phyloP scores from a whole-genome alignment of 1,140 invertebrate genomes.

The Neotoxoptera formosana region DNA sequence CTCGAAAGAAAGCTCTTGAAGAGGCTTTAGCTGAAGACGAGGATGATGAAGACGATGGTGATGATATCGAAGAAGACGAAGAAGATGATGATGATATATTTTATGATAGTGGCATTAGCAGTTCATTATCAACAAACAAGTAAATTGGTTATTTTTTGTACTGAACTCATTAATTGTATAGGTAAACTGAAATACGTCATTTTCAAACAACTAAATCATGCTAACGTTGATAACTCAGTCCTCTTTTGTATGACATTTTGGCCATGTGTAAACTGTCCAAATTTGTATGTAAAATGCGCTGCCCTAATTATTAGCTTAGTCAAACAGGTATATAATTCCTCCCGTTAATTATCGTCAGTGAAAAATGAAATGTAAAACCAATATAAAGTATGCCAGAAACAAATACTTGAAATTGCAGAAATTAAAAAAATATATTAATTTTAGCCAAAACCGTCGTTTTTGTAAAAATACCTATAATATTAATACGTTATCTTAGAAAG shows the following conservation, averaged over 20 bases:
- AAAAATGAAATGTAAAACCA: no score
- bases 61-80: conserved; percentile 66
- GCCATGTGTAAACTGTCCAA: background rate
- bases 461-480: background rate
- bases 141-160: conserved; percentile 8
- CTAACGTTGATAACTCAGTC: background rate
- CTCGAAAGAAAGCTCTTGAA: conserved; percentile 61
- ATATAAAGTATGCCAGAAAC: background rate
- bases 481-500: background rate
- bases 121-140: conserved; percentile 59
- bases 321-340: no score
- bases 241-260: background rate
- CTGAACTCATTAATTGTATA: background rate
- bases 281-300: background rate
- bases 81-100: conserved; percentile 60
- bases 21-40: conserved; percentile 70
- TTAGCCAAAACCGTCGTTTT: background rate
- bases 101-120: conserved; percentile 58
- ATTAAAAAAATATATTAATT: background rate
- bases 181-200: background rate
- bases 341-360: no score
- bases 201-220: background rate
- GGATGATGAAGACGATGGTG: conserved; percentile 73
- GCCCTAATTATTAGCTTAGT: background rate
- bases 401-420: background rate